Evolutionary conservation across 2,113 vertebrate genomes (phyloP), one percentile per base, ranked within the genome.

Genomic region (Pogona vitticeps): DNA sequence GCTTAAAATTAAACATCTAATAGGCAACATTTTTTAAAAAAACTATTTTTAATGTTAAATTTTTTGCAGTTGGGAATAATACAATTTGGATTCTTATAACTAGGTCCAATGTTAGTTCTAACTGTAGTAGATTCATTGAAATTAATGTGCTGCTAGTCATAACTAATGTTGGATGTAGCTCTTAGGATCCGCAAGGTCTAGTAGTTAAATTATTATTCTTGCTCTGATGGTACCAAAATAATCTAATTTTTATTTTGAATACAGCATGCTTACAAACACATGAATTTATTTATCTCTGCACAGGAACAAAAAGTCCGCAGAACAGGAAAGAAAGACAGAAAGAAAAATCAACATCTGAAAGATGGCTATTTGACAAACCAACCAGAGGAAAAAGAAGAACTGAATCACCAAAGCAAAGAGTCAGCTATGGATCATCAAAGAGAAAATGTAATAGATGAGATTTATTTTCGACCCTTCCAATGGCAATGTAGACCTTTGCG

Each of bases 401-500:
- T 73, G 38, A n/a, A 7, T 3, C 2, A 78, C 67, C 56, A 90
- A 82, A 58, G 33, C 0, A 18, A 40, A 89, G 85, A 88, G 2
- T 0, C 31, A 90, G 88, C 5, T 82, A 71, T 86, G 81, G 20
- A 84, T 61, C 31, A 63, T 79, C 58, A 93, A 80, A 2, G 77
- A 71, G 86, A 78, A 23, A 59, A 26, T 28, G 36, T 75, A 94
- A 72, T 80, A 92, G 79, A 92, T 89, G 93, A 36, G 76, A n/a
- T 2, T 3, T 90, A 86, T 88, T 90, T 38, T 68, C 84, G 52
- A 36, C 83, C n/a, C 33, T 65, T 63, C 36, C 80, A 73, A 90
- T 88, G 81, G 23, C 40, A 86, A 59, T 89, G 89, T 88, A 85
- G 82, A 86, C 84, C 46, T 10, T 52, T 52, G 10, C 46, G 46